phyloP scores from a whole-genome alignment of 2,888 invertebrate genomes.

The Drosophila formosana region DNA sequence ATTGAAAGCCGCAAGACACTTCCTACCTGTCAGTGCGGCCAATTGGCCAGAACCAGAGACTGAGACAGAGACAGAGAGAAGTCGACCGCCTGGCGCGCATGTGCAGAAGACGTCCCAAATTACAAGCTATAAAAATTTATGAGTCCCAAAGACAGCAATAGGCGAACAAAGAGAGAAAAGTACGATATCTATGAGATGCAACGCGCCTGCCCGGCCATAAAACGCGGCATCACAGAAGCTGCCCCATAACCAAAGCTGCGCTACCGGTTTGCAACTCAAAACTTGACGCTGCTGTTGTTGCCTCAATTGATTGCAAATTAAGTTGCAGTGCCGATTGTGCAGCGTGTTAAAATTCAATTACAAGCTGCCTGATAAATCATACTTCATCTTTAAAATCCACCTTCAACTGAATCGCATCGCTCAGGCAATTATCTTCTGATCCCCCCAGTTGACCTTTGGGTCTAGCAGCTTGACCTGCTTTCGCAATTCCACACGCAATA shows the following conservation, averaged over 20 bases:
- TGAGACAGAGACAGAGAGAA: slow-evolving; percentile 16
- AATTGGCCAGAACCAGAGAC: background rate
- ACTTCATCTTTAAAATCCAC: slow-evolving; percentile 1
- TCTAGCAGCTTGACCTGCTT: background rate
- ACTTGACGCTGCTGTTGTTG: slow-evolving; percentile 15
- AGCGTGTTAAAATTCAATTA: slow-evolving; percentile 60
- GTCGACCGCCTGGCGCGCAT: slow-evolving; percentile 69
- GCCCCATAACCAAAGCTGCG: slow-evolving; percentile 7
- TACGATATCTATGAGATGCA: slow-evolving; percentile 47
- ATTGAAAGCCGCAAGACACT: slow-evolving; percentile 48
- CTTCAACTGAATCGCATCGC: slow-evolving; percentile 5
- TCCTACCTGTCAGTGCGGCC: slow-evolving; percentile 20
- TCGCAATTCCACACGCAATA: slow-evolving; percentile 9
- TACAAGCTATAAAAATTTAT: slow-evolving; percentile 78
- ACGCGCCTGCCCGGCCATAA: slow-evolving; percentile 44
- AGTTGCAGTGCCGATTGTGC: slow-evolving; percentile 43
- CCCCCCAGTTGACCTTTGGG: slow-evolving; percentile 40
- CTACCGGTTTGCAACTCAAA: slow-evolving; percentile 55
- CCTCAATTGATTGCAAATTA: slow-evolving; percentile 46
- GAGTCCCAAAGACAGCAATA: slow-evolving; percentile 63
- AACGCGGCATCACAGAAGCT: slow-evolving; percentile 39
- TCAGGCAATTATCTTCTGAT: slow-evolving; percentile 36
- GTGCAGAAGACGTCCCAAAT: slow-evolving; percentile 69
- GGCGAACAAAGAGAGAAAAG: slow-evolving; percentile 35
- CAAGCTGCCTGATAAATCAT: slow-evolving; percentile 29